These are phyloP conservation scores for Eristalis pertinax DNA, from an alignment of 2,888 invertebrate species.

Conservation along the genomic window DNA sequence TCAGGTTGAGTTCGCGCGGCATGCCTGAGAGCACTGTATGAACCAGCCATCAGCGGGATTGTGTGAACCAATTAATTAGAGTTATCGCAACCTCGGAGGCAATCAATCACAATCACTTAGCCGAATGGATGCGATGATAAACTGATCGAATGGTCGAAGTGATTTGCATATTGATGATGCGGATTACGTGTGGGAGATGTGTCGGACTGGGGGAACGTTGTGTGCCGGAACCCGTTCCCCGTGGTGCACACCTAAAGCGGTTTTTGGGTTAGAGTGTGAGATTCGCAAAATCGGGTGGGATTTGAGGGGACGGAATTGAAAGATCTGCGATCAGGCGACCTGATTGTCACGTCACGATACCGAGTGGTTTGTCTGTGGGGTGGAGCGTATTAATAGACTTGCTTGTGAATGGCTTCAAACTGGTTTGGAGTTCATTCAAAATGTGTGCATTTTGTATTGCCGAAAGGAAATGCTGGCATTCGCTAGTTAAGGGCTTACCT, in stretches of 20 bases:
- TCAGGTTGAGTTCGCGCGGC: constrained; percentile 43
- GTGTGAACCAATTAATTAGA: constrained; percentile 66
- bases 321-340: background rate
- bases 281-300: background rate
- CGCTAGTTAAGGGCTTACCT: no score
- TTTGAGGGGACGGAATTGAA: background rate
- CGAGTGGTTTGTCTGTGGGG: background rate
- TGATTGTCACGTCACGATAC: background rate
- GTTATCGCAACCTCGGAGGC: constrained; percentile 43
- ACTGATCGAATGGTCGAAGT: constrained; percentile 54
- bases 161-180: constrained; percentile 50
- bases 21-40: constrained; percentile 15
- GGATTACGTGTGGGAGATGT: constrained; percentile 10
- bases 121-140: constrained; percentile 58
- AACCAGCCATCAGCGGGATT: constrained; percentile 49
- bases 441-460: background rate
- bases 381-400: background rate
- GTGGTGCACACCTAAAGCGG: background rate
- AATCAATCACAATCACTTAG: constrained; percentile 65
- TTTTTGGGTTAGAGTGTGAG: background rate
- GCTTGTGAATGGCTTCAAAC: background rate
- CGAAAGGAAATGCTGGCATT: background rate
- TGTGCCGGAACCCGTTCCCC: background rate
- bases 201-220: background rate
- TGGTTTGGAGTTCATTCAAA: background rate